Evolutionary conservation across 2,888 invertebrate genomes (phyloP), one percentile per base, ranked within the genome.

Genomic region (Cantharis rustica): DNA sequence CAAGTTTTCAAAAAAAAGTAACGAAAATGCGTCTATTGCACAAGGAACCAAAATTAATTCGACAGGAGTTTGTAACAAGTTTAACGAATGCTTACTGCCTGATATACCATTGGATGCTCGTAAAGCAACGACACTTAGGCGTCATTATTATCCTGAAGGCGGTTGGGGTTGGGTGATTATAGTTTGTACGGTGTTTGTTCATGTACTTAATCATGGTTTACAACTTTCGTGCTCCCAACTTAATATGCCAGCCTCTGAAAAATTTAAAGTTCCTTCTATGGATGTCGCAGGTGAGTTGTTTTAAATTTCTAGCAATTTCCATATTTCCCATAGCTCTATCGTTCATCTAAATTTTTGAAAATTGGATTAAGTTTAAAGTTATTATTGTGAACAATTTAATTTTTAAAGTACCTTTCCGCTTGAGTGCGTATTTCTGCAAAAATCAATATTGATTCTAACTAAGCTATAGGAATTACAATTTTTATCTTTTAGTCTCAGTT

Each of bases 141-240:
- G 93, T 73, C 93, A 95, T 83, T 95, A 95, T 89, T 95, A 95
- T 87, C 95, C 95, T 9, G 96, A 96, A 89, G 95, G 95, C 4
- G 95, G 95, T 13, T 96, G 95, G 95, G 95, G 95, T 13, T 96
- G 95, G 94, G 92, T 95, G 73, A 91, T 96, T 77, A 92, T 94
- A 71, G 91, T 92, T 77, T 94, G 94, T 82, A 92, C 93, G 23
- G 92, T 94, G 71, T 88, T 94, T 71, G 93, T 94, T 68, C 94
- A 95, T 86, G 89, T 94, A 72, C 88, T 96, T 70, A 92, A 93
- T 62, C 93, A 94, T 82, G 95, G 95, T 11, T 88, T 95, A 75
- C 95, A 95, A 85, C 90, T 94, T 79, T 90, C 91, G 64, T 89
- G 91, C 71, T 92, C 92, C 10, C 89, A 93, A 63, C 86, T 93